Percentiles rank a stretch among this genome's conserved stretches.
phyloP scores from a whole-genome alignment of 2,888 invertebrate species.

The Trichogramma evanescens region DNA sequence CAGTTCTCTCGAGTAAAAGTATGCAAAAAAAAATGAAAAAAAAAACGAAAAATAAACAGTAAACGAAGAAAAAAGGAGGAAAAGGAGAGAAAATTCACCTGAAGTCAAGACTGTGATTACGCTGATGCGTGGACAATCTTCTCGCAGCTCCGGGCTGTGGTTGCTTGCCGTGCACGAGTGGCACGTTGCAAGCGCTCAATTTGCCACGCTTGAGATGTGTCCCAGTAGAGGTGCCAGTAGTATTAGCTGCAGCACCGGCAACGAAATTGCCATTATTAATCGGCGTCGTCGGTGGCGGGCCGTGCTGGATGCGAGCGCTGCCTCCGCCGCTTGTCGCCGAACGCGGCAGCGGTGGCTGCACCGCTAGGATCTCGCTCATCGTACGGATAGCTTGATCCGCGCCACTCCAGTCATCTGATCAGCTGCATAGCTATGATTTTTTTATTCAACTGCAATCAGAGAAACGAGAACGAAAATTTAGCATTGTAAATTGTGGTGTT shows the following conservation, averaged over 20 bases:
- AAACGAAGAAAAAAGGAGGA: too few relatives aligned
- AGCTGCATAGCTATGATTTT: conserved; percentile 10
- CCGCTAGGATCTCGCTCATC: conserved; percentile 47
- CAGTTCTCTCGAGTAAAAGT: too few relatives aligned
- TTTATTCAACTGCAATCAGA: not conserved
- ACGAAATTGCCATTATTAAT: too few relatives aligned
- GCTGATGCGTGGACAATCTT: conserved; percentile 66
- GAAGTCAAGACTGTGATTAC: conserved; percentile 84
- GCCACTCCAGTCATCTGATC: conserved; percentile 44
- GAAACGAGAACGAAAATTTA: not conserved
- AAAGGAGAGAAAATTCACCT: conserved; percentile 52
- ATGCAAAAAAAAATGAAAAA: too few relatives aligned
- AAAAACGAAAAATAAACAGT: too few relatives aligned
- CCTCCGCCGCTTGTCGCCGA: conserved; percentile 19
- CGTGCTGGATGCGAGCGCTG: not conserved
- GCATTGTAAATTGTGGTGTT: not conserved
- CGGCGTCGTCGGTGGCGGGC: too few relatives aligned
- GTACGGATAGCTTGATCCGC: conserved; percentile 42
- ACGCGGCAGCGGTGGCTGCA: conserved; percentile 29
- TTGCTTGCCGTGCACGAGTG: conserved; percentile 56
- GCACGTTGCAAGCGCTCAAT: conserved; percentile 48
- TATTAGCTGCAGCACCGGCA: conserved; percentile 12
- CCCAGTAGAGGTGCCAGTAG: conserved; percentile 32
- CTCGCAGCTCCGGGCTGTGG: conserved; percentile 48
- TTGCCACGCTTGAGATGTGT: conserved; percentile 47